These are phyloP conservation scores for Azorinus chamasolen DNA, from an alignment of 2,888 invertebrate genomes.

Conservation along the genomic window DNA sequence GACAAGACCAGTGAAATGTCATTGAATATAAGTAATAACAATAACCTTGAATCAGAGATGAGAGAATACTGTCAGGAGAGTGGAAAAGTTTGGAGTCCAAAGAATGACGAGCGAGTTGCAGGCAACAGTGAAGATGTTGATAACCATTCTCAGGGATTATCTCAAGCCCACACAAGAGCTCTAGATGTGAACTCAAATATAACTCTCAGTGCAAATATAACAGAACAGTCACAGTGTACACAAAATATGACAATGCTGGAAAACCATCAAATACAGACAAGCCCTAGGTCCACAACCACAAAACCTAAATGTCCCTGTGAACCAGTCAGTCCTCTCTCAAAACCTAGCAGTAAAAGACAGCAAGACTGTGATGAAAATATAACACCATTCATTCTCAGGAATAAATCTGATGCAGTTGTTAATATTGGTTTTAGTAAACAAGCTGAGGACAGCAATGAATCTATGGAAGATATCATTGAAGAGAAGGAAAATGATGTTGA, in stretches of 20 bases:
- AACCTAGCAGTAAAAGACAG: conserved; percentile 6
- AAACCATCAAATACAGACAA: too few species aligned
- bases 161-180: conserved; percentile 6
- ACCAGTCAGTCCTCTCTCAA: too few species aligned
- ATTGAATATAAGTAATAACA: conserved; percentile 1
- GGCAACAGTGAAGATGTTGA: neutral
- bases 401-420: neutral
- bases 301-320: too few species aligned
- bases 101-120: neutral
- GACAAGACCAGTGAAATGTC: neutral
- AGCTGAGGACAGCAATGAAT: neutral
- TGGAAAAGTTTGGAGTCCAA: neutral
- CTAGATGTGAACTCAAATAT: conserved; percentile 41
- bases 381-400: conserved; percentile 32
- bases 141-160: conserved; percentile 30
- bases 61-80: too few species aligned
- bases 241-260: neutral
- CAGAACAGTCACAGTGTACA: neutral
- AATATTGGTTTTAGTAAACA: neutral
- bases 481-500: neutral
- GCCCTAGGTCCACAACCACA: too few species aligned
- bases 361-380: conserved; percentile 14
- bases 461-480: neutral
- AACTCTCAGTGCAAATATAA: conserved; percentile 6
- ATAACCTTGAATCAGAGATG: neutral